Evolutionary conservation across 2,888 invertebrate genomes (phyloP), one percentile per base, ranked within the genome.

Genomic region (Heliconius sara): DNA sequence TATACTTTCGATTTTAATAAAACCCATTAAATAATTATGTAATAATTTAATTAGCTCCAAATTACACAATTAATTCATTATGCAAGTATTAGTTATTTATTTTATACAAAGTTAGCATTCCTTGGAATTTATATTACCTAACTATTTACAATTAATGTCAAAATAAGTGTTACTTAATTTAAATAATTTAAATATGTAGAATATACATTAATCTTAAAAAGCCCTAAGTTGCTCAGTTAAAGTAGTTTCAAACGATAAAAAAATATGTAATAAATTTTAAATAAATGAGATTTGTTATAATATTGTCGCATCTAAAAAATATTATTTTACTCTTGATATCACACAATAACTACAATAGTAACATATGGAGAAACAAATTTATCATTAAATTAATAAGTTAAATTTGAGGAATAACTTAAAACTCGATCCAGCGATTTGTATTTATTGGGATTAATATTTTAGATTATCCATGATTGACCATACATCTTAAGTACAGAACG

Each of bases 21-120:
- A 78, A 78, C 9, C n/a, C 73, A 39, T 27, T 16, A 39, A 10
- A 10, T 57, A 30, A 71, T 27, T 67, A 34, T 52, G 67, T 22
- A 78, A 78, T 73, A 78, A 78, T 78, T 78, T 78, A 78, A 78
- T 78, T 67, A 73, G 7, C 12, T 60, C 19, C 39, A 60, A 73
- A 60, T 10, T 73, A 57, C 30, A 60, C n/a, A 72, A 34, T 39
- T 60, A 34, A 34, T 57, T 60, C n/a, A 60, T 60, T 73, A 60
- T 60, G 72, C 34, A 73, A 34, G 30, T 73, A 16, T 60, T 13
- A 16, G 3, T 22, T 67, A 47, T 47, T 70, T 70, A 68, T 34
- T 73, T 60, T 39, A 73, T 73, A 66, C 66, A 52, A 67, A 73
- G 16, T 57, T 66, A 43, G 66, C 43, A 52, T 65, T 67, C 27